Evolutionary conservation across 1,140 invertebrate species (phyloP), one percentile per base, ranked within the genome.

Genomic region (Drosophila nasuta): DNA sequence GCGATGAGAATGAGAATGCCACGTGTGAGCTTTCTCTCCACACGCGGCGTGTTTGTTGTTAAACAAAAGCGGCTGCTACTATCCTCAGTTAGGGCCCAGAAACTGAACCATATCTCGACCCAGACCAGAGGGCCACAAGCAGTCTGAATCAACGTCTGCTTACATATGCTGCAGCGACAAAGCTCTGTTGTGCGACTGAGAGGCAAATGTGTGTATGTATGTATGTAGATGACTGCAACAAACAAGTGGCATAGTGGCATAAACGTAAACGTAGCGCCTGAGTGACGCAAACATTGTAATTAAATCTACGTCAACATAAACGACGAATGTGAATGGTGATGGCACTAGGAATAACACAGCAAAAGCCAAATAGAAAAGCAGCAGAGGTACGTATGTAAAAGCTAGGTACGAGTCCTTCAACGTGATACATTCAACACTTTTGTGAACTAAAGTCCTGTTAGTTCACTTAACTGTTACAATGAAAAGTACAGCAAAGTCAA

Each of bases 291-390:
- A 81, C 81, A 88, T 75, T 89, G 85, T 88, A 88, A 88, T 88
- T 88, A 88, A 88, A 89, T 89, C 81, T 85, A 57, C 86, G 81
- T 89, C 85, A 79, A 85, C 77, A 85, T 75, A 76, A 89, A 45
- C 79, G 66, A 75, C 71, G 48, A 72, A 75, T 71, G 41, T 60
- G 54, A 63, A 51, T 43, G 65, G 33, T 48, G 59, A 72, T 17
- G 60, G 45, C 68, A 48, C 51, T 17, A 56, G 46, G 30, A 67
- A 59, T 52, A 45, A 13, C 20, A 28, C n/a, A 3, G 52, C 30
- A 7, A 33, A 35, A 28, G 7, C 7, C 35, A 3, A n/a, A 20
- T 11, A n/a, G 8, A 8, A 25, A 57, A 33, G 25, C 3, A 8
- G 17, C 10, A 57, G 30, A 38, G 35, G 7, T 10, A 2, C 10